Evolutionary conservation across 2,113 vertebrate species (phyloP).

Genomic region (Odobenus rosmarus): DNA sequence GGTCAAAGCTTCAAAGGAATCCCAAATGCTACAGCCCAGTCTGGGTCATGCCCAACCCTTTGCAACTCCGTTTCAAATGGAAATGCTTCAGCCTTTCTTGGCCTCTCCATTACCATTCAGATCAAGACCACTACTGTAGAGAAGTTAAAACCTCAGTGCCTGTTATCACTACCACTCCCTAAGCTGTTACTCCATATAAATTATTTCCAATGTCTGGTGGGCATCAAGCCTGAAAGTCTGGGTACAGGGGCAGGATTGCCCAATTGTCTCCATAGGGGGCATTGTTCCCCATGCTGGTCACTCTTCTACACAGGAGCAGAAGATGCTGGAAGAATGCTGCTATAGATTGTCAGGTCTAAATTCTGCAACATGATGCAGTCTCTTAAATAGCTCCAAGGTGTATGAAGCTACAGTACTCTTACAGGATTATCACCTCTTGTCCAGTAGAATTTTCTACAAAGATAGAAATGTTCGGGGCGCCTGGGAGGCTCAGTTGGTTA

Average conservation of each 20-base stretch:
- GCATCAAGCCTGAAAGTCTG: not conserved
- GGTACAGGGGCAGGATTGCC: not conserved
- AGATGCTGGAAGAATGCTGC: not conserved
- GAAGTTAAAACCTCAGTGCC: not conserved
- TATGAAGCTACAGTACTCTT: not conserved
- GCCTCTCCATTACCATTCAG: not conserved
- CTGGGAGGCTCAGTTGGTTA: not conserved
- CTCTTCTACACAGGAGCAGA: not conserved
- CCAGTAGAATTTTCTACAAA: not conserved
- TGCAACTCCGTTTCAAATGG: not conserved
- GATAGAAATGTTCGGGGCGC: not conserved
- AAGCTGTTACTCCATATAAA: not conserved
- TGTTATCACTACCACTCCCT: not conserved
- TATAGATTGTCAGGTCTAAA: not conserved
- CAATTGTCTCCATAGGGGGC: not conserved
- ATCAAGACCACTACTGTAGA: not conserved
- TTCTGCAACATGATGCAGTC: not conserved
- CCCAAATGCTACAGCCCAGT: not conserved
- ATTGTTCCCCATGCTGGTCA: not conserved
- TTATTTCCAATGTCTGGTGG: not conserved
- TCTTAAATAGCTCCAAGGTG: not conserved
- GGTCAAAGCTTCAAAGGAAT: conserved; percentile 23
- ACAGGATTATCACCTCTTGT: not conserved
- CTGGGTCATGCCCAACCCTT: not conserved
- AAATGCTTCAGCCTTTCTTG: conserved; percentile 7